A percentile compares a stretch with the other conserved stretches of the same genome.
Conservation (phyloP, 2,797 vertebrate species). For the Avahi laniger region DNA sequence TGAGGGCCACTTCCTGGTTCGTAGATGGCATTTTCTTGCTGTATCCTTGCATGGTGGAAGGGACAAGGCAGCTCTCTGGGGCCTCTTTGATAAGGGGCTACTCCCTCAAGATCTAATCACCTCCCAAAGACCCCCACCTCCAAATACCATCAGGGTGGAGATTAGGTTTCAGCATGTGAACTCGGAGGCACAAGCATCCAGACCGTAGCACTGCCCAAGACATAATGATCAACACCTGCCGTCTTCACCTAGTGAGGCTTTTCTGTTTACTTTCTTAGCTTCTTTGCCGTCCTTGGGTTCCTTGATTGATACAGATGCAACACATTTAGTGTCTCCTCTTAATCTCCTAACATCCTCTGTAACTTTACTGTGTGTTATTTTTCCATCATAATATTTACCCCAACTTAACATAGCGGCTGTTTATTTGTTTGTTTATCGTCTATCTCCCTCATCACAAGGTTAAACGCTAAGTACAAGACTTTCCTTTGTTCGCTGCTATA, state of each 20-base stretch:
- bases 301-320: neutral
- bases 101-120: neutral
- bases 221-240: neutral
- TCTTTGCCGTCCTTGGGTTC: neutral
- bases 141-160: too few species aligned
- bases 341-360: neutral
- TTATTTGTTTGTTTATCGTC: neutral
- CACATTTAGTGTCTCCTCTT: neutral
- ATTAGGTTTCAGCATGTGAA: neutral
- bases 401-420: neutral
- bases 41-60: neutral
- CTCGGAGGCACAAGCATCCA: neutral
- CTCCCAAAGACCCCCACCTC: neutral
- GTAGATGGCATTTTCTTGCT: neutral
- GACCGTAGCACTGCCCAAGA: neutral
- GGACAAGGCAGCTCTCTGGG: neutral
- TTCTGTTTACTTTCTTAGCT: neutral
- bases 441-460: neutral
- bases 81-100: neutral
- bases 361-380: neutral
- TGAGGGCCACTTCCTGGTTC: neutral
- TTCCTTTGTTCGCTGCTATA: neutral
- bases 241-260: neutral
- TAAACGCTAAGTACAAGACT: neutral
- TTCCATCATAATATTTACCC: neutral